Conservation (phyloP, 1,140 invertebrate species). For the Listronotus oregonensis region DNA sequence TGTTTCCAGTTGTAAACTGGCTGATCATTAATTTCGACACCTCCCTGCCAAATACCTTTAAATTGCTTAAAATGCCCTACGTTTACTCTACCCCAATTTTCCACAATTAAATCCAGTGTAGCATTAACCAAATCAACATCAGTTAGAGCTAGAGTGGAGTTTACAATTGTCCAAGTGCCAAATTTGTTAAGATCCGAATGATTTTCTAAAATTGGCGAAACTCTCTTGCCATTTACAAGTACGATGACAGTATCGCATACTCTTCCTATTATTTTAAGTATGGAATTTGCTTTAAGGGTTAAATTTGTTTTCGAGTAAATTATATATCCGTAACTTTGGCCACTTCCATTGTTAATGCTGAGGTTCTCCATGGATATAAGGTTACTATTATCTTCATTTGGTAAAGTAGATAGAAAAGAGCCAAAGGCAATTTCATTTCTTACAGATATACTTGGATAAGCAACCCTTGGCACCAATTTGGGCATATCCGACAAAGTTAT, state of each 20-base stretch:
- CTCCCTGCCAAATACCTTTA: constrained; percentile 35
- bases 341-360: constrained; percentile 59
- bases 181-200: constrained; percentile 51
- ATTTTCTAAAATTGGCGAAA: constrained; percentile 49
- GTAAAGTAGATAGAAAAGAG: constrained; percentile 45
- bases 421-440: constrained; percentile 36
- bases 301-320: constrained; percentile 56
- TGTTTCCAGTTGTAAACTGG: constrained; percentile 58
- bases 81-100: constrained; percentile 65
- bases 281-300: constrained; percentile 38
- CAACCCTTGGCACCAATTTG: constrained; percentile 43
- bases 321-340: constrained; percentile 66
- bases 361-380: constrained; percentile 62
- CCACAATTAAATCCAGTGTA: constrained; percentile 62
- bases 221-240: constrained; percentile 55
- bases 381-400: constrained; percentile 19
- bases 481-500: constrained; percentile 53
- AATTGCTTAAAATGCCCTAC: constrained; percentile 57
- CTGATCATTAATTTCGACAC: constrained; percentile 30
- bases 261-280: constrained; percentile 56
- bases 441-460: constrained; percentile 47
- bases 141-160: constrained; percentile 42
- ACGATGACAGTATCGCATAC: constrained; percentile 62
- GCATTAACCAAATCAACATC: constrained; percentile 38
- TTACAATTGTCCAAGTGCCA: constrained; percentile 56